A percentile compares a stretch with the other conserved stretches of the same genome.
Evolutionary conservation across 2,797 vertebrate genomes (phyloP).

Genomic region (Pipistrellus kuhlii): DNA sequence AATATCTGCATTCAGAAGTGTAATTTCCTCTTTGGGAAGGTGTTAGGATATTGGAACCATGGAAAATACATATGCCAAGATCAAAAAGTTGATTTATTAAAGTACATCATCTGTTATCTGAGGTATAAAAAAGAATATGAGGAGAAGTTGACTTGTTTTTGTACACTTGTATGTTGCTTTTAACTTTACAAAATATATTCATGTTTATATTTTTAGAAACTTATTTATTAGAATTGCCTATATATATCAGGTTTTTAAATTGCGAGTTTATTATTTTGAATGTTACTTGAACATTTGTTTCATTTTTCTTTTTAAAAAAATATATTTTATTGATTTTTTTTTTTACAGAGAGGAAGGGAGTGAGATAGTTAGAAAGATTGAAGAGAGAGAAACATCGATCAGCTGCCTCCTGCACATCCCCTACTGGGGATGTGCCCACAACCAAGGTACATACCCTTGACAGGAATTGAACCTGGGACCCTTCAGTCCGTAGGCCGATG

Average conservation of each 20-base stretch:
- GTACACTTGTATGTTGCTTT: background rate
- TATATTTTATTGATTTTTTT: no score
- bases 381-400: no score
- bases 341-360: no score
- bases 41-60: background rate
- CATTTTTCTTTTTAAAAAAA: no score
- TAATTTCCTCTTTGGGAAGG: background rate
- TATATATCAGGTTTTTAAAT: background rate
- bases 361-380: no score
- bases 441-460: no score
- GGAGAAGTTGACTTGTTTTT: background rate
- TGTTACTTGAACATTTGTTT: background rate
- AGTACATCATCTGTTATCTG: background rate
- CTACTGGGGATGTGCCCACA: no score
- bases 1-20: background rate
- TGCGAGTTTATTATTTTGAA: background rate
- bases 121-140: background rate
- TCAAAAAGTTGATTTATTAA: background rate
- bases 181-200: background rate
- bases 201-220: background rate
- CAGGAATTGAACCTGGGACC: no score
- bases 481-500: no score
- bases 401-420: no score
- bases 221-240: background rate
- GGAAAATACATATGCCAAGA: background rate